A percentile compares a stretch with the other conserved stretches of the same genome.
phyloP scores from a whole-genome alignment of 1,140 invertebrate genomes.

The Pachypsylla venusta region DNA sequence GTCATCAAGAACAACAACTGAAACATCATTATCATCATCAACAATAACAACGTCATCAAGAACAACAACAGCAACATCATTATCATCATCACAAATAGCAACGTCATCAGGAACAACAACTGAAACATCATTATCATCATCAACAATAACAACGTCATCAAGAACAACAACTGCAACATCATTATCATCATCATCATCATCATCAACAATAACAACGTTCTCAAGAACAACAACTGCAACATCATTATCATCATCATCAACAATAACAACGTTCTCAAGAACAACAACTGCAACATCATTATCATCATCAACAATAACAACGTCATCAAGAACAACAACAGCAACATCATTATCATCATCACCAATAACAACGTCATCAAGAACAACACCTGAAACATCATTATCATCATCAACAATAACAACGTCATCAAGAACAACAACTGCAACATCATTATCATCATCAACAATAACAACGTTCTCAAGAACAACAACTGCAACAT shows the following conservation, averaged over 20 bases:
- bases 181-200: background rate
- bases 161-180: too few relatives aligned
- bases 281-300: background rate
- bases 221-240: background rate
- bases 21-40: background rate
- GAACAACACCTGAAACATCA: background rate
- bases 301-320: background rate
- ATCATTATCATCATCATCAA: background rate
- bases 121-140: background rate
- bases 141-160: background rate
- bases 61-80: constrained; percentile 4
- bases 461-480: background rate
- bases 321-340: background rate
- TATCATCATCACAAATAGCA: background rate
- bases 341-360: background rate
- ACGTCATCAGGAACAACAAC: background rate
- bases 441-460: background rate
- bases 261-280: background rate
- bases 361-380: background rate
- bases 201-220: background rate
- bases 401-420: background rate
- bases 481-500: background rate
- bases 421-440: too few relatives aligned
- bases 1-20: background rate
- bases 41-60: background rate